These are phyloP conservation scores for Smutsia temminckii DNA, from an alignment of 2,797 vertebrate species.

Conservation along the genomic window DNA sequence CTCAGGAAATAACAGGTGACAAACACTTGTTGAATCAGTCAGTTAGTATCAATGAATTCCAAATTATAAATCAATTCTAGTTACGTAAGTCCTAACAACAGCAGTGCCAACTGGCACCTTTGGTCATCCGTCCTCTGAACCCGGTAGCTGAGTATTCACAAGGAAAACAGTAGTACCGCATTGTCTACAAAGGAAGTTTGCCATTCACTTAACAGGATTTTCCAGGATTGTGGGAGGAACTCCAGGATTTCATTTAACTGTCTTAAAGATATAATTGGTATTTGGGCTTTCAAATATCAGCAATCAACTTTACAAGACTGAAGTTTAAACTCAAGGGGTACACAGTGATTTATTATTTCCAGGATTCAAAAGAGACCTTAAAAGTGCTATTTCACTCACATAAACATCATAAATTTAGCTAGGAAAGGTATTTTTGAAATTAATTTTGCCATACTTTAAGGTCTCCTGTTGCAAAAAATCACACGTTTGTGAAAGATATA, in stretches of 20 bases:
- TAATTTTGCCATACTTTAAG: not conserved
- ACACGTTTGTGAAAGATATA: not conserved
- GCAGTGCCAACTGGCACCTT: not conserved
- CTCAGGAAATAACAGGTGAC: not conserved
- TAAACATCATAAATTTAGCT: not conserved
- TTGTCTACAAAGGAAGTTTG: not conserved
- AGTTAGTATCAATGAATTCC: not conserved
- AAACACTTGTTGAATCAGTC: constrained; percentile 27
- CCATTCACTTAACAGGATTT: not conserved
- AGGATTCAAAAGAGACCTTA: not conserved
- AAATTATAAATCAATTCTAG: not conserved
- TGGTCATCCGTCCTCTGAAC: not conserved
- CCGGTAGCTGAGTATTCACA: not conserved
- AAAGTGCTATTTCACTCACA: not conserved
- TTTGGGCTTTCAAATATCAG: not conserved
- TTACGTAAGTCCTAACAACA: not conserved
- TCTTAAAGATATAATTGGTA: not conserved
- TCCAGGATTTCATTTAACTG: not conserved
- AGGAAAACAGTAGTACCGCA: not conserved
- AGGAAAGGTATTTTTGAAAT: constrained; percentile 15
- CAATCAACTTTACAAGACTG: constrained; percentile 5
- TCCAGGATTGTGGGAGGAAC: not conserved
- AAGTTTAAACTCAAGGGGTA: not conserved
- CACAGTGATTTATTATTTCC: not conserved
- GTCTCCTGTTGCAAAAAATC: not conserved